Evolutionary conservation across 2,797 vertebrate species (phyloP).

Genomic region (Tolypeutes matacus): DNA sequence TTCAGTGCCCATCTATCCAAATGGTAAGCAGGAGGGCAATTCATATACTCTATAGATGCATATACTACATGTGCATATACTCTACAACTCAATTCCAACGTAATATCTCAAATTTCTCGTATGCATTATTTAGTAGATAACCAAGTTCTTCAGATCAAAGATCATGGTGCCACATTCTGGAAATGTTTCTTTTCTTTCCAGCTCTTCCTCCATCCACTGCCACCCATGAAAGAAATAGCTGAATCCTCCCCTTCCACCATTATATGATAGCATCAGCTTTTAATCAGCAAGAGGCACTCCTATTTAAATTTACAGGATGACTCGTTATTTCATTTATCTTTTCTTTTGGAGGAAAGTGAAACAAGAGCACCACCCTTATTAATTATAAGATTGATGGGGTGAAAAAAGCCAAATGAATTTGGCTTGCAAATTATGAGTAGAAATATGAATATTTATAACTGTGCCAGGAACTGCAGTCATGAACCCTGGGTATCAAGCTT

Average conservation of each 20-base stretch:
- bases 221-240: conserved; percentile 37
- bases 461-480: conserved; percentile 79
- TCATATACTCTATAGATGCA: conserved; percentile 50
- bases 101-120: conserved; percentile 70
- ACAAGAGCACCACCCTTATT: conserved; percentile 85
- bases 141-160: conserved; percentile 79
- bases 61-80: conserved; percentile 3
- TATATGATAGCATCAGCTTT: conserved; percentile 87
- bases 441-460: conserved; percentile 82
- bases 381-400: conserved; percentile 86
- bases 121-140: conserved; percentile 84
- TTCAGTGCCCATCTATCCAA: neutral
- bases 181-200: conserved; percentile 84
- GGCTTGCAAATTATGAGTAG: conserved; percentile 82
- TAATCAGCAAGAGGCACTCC: conserved; percentile 85
- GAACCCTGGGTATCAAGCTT: conserved; percentile 74
- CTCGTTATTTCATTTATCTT: conserved; percentile 84
- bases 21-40: conserved; percentile 81
- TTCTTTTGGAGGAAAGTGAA: conserved; percentile 85
- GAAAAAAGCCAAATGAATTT: conserved; percentile 83
- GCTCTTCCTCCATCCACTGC: conserved; percentile 59
- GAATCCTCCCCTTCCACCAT: conserved; percentile 52
- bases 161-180: conserved; percentile 85
- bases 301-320: conserved; percentile 85
- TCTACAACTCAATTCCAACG: conserved; percentile 76